Evolutionary conservation across 2,888 invertebrate species (phyloP), one percentile per base, ranked within the genome.

Genomic region (Luffia ferchaultella): DNA sequence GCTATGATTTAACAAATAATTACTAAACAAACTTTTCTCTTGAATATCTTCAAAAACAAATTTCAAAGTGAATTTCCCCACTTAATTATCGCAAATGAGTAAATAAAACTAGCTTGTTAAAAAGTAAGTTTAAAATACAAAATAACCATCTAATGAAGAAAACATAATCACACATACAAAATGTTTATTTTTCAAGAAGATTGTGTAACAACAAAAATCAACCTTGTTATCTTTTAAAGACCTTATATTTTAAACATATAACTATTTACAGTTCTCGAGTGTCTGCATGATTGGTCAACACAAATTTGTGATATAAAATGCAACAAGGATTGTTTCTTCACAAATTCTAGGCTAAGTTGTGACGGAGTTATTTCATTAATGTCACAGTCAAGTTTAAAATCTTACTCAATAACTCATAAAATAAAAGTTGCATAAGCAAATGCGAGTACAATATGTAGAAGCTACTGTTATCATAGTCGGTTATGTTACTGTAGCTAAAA

Each of bases 181-280:
- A 82, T 80, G 83, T 83, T 82, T 83, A 80, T 82, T 82, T 77
- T 80, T 79, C 74, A 76, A 73, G 76, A 77, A 79, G 76, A 82
- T 79, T 75, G 80, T 79, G 80, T 83, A 83, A 80, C 82, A 83
- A 83, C 83, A 83, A 83, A 78, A 83, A 82, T 80, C 80, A 82
- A 82, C 80, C 80, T 80, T 76, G 79, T 79, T 78, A 62, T 73
- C 71, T 53, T 73, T 71, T 43, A 52, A 76, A 73, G 74, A 76
- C 78, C 80, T 82, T 80, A 79, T 70, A 67, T 73, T 82, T 80
- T 74, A 78, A 76, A 78, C 76, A 77, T 76, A 78, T 77, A 78
- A 82, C 82, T 82, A 82, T 82, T 80, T 82, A 82, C 82, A 83
- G 77, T 79, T 76, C 45, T 68, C 73, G 73, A 68, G 71, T 76